A percentile compares a stretch with the other conserved stretches of the same genome.
Conservation (phyloP, 2,888 invertebrate species). For the Apomyelois bistriatella region DNA sequence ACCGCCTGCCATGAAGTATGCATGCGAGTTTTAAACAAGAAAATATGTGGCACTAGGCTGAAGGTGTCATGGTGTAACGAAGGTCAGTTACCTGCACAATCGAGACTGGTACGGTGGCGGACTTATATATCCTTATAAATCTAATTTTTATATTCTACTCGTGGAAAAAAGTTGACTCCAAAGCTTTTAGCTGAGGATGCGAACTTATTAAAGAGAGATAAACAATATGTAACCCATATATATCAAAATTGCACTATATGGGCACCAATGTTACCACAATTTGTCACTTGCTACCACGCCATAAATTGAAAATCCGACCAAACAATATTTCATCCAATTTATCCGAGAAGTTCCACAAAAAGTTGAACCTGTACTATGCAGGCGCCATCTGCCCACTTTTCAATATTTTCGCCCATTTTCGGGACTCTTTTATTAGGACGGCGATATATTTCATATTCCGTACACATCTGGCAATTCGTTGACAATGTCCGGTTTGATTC, state of each 20-base stretch:
- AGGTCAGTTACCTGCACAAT: too few species aligned
- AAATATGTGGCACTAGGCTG: too few species aligned
- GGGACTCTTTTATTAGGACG: neutral
- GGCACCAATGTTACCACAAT: neutral
- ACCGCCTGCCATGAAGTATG: too few species aligned
- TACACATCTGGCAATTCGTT: constrained; percentile 11
- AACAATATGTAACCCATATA: too few species aligned
- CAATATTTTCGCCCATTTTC: constrained; percentile 13
- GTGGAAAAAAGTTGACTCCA: too few species aligned
- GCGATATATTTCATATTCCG: neutral
- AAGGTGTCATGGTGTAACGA: too few species aligned
- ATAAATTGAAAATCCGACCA: constrained; percentile 10
- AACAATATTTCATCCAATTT: constrained; percentile 10
- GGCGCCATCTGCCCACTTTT: constrained; percentile 14
- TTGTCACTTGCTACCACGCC: constrained; percentile 3
- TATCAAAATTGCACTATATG: neutral
- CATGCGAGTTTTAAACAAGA: too few species aligned
- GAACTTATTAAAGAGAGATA: too few species aligned
- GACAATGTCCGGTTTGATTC: neutral
- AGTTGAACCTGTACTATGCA: constrained; percentile 2
- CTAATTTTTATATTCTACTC: too few species aligned
- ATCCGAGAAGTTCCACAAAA: constrained; percentile 4
- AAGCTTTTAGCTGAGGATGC: too few species aligned
- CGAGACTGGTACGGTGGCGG: too few species aligned
- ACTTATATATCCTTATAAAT: too few species aligned